Evolutionary conservation across 1,140 invertebrate genomes (phyloP), one percentile per base, ranked within the genome.

Genomic region (Eumaeus atala): DNA sequence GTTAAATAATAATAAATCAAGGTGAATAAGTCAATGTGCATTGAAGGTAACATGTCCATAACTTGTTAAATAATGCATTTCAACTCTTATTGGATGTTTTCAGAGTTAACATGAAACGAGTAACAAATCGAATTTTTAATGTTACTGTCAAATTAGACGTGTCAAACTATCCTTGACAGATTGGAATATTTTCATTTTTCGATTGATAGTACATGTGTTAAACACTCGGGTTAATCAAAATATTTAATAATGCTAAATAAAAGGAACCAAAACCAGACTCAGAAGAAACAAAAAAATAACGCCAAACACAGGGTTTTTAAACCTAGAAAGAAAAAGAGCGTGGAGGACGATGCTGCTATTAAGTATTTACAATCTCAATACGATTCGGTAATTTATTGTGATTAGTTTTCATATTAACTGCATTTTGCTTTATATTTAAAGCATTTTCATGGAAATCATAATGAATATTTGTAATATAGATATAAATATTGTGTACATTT

Each of bases 351-450:
- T 63, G 80, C 86, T 14, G 89, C 92, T 62, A 93, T 95, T 56
- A 73, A 89, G 58, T 88, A 90, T 61, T 81, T 95, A 48, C 83
- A 90, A 67, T 70, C 88, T 17, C 90, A 90, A 66, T 94, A 94
- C 72, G 80, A 90, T 38, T 74, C 73, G 67, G 76, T 85, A 71
- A 47, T 38, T 16, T 17, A 10, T 9, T n/a, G 9, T 16, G 4
- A 42, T n/a, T 50, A 12, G 10, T 12, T 0, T 42, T n/a, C n/a
- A n/a, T n/a, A 14, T 14, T 50, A 34, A 5, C 40, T 42, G 12
- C 12, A 42, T 42, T 42, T 17, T 16, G 16, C 3, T 12, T 16
- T 12, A 16, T 2, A 42, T 42, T 3, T n/a, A n/a, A n/a, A n/a
- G 2, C 6, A 28, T 3, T 28, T 2, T 28, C 21, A 6, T 28